Evolutionary conservation across 2,797 vertebrate species (phyloP), one percentile per base, ranked within the genome.

Genomic region (Chanos chanos): DNA sequence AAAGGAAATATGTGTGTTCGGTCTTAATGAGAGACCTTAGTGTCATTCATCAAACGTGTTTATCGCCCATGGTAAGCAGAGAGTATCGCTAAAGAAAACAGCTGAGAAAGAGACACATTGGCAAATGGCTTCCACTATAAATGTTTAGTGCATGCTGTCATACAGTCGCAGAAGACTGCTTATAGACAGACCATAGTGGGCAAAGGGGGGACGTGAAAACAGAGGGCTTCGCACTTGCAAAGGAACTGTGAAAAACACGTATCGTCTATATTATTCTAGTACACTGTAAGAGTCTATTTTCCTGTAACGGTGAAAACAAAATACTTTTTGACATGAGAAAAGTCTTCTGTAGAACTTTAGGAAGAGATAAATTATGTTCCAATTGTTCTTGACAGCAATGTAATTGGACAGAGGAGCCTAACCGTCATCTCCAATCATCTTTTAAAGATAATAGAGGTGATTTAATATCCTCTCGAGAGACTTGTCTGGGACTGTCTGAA

Each of bases 91-190:
- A 2, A 34, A 53, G 62, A 13, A 61, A 36, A 45, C 49, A 64
- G 49, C 12, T 16, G 27, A 45, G 33, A 57, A 39, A 15, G 12
- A 19, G 31, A 22, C 19, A 41, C 5, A 12, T 27, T 43, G 67
- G 33, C 66, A 64, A 43, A 33, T 39, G 49, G 15, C 24, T 41
- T 55, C 39, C 54, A 57, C 33, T 43, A 25, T 39, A 54, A 51
- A 59, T 54, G 43, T 59, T 64, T 53, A 59, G 28, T 24, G 19
- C 13, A 47, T 13, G 1, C 16, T 59, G 10, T 60, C 34, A 34
- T n/a, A 60, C 36, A 34, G n/a, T n/a, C n/a, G n/a, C n/a, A n/a
- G n/a, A n/a, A n/a, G n/a, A n/a, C n/a, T n/a, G n/a, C n/a, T 9
- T 47, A 22, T 21, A 57, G 34, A 52, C 50, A 63, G 24, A 52